These are phyloP conservation scores for Trachelus tabidus DNA, from an alignment of 2,888 invertebrate species.

Conservation along the genomic window DNA sequence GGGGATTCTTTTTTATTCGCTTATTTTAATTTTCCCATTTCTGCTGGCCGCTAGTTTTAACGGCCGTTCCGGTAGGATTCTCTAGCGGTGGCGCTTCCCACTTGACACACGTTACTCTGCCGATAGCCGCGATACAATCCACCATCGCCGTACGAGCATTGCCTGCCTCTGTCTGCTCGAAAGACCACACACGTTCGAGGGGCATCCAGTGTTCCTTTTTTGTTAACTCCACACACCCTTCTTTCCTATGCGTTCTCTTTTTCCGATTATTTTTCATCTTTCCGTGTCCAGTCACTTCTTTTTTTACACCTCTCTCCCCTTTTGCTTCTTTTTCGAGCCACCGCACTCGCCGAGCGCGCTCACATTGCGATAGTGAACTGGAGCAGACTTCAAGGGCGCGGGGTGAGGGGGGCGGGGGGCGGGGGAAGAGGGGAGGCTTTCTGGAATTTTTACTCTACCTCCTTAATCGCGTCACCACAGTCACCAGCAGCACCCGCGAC, in stretches of 20 bases:
- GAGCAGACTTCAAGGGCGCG: neutral
- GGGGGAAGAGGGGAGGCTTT: neutral
- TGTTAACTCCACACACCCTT: neutral
- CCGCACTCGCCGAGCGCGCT: constrained; percentile 2
- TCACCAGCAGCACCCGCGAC: too few relatives aligned
- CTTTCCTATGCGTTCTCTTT: neutral
- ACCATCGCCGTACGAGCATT: neutral
- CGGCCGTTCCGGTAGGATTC: neutral
- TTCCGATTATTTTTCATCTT: neutral
- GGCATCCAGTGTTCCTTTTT: neutral
- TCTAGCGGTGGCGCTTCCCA: constrained; percentile 7
- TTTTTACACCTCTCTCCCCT: neutral
- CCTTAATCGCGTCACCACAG: neutral
- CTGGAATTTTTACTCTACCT: constrained; percentile 1
- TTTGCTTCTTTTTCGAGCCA: neutral
- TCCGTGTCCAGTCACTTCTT: neutral
- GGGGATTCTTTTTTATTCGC: constrained; percentile 35
- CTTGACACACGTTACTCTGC: constrained; percentile 14
- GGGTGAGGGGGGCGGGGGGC: too few relatives aligned
- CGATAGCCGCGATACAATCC: constrained; percentile 29
- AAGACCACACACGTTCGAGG: too few relatives aligned
- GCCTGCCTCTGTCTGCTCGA: too few relatives aligned
- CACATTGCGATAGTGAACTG: constrained; percentile 6
- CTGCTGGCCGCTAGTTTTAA: constrained; percentile 21
- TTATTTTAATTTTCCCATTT: constrained; percentile 42